phyloP scores from a whole-genome alignment of 2,888 invertebrate species.

The Platynereis dumerilii region DNA sequence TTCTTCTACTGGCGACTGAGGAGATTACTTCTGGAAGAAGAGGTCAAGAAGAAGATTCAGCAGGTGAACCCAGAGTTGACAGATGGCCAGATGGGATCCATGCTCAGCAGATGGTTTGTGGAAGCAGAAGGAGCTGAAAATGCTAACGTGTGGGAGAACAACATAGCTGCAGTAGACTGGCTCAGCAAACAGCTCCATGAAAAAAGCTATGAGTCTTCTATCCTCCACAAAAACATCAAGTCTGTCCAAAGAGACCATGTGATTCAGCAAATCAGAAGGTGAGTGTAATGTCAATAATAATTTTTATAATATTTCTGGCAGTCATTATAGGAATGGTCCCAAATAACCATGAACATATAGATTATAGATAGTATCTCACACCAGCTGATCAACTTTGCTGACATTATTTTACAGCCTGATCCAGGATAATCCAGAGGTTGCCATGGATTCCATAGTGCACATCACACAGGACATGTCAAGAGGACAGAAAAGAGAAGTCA shows the following conservation, averaged over 20 bases:
- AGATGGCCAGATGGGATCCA: constrained; percentile 82
- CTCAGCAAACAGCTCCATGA: constrained; percentile 66
- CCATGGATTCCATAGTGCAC: constrained; percentile 79
- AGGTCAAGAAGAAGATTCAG: constrained; percentile 72
- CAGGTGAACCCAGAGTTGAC: constrained; percentile 71
- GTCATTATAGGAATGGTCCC: no score
- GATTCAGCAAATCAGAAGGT: constrained; percentile 77
- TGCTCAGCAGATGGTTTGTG: constrained; percentile 91
- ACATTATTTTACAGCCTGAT: constrained; percentile 58
- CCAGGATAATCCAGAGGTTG: constrained; percentile 78
- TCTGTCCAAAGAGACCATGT: constrained; percentile 85
- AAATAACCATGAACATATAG: no score
- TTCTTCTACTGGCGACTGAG: constrained; percentile 88
- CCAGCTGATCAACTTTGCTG: no score
- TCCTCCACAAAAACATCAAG: constrained; percentile 70
- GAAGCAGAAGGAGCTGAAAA: constrained; percentile 87
- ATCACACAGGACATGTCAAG: constrained; percentile 77
- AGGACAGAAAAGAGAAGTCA: constrained; percentile 76
- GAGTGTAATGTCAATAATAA: no score
- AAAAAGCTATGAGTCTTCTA: constrained; percentile 30
- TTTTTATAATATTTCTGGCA: no score
- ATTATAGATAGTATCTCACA: no score
- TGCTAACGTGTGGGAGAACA: constrained; percentile 86
- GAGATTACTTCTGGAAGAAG: constrained; percentile 81
- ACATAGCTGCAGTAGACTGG: constrained; percentile 83